phyloP scores from a whole-genome alignment of 2,888 invertebrate species.

The Xestia sexstrigata region DNA sequence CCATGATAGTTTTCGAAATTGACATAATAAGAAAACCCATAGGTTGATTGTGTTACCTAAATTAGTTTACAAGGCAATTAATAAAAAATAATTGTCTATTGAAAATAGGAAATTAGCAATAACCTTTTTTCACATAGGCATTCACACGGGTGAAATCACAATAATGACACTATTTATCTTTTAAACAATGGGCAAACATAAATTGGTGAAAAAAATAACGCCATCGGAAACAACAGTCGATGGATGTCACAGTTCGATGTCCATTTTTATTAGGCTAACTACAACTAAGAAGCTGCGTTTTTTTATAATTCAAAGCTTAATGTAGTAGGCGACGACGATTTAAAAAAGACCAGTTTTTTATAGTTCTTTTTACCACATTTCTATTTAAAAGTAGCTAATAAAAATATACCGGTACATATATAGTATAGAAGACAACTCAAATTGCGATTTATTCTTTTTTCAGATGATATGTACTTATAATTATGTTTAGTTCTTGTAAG shows the following conservation, averaged over 20 bases:
- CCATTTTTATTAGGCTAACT: not conserved
- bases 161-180: slow-evolving; percentile 23
- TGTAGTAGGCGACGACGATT: not conserved
- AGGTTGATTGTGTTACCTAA: not conserved
- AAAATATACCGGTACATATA: not conserved
- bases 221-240: slow-evolving; percentile 20
- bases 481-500: not conserved
- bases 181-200: slow-evolving; percentile 4
- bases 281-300: not conserved
- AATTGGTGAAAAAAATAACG: slow-evolving; percentile 17
- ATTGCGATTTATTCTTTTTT: not conserved
- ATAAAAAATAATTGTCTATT: not conserved
- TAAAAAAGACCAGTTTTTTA: not conserved
- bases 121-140: slow-evolving; percentile 5
- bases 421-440: not conserved
- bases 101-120: slow-evolving; percentile 15
- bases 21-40: not conserved
- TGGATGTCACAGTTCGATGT: not conserved
- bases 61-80: not conserved
- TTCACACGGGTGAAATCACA: slow-evolving; percentile 27
- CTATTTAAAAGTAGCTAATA: not conserved
- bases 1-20: too few relatives aligned
- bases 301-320: not conserved
- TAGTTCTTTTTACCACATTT: not conserved
- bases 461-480: not conserved